phyloP scores from a whole-genome alignment of 2,113 vertebrate genomes.

The Oreotrochilus melanogaster region DNA sequence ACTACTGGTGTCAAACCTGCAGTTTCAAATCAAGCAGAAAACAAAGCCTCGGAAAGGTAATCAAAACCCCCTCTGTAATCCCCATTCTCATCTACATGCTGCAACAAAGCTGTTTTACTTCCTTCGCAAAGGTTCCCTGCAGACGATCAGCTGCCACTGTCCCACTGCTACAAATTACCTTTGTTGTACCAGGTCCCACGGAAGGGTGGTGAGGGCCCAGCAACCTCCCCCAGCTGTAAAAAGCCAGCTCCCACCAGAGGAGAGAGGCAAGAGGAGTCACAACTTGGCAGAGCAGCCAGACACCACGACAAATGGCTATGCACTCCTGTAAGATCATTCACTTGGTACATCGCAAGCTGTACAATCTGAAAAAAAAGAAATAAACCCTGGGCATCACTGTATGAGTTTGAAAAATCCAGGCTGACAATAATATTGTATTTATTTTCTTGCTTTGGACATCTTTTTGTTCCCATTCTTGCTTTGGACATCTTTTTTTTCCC shows the following conservation, averaged over 20 bases:
- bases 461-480: neutral
- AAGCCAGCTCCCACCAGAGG: neutral
- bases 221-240: neutral
- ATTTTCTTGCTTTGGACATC: neutral
- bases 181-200: neutral
- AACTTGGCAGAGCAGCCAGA: neutral
- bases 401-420: neutral
- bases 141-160: neutral
- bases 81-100: neutral
- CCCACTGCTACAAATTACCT: neutral
- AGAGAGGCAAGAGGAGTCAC: neutral
- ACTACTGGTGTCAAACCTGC: neutral
- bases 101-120: neutral
- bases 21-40: neutral
- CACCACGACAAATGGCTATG: neutral
- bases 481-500: neutral
- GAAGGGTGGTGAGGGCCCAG: accelerated
- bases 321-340: neutral
- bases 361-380: neutral
- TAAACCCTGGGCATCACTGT: neutral
- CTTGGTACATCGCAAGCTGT: neutral
- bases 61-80: neutral
- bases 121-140: neutral
- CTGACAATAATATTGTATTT: neutral
- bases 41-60: neutral